Conservation (phyloP, 2,113 vertebrate species). For the Rhombomys opimus region DNA sequence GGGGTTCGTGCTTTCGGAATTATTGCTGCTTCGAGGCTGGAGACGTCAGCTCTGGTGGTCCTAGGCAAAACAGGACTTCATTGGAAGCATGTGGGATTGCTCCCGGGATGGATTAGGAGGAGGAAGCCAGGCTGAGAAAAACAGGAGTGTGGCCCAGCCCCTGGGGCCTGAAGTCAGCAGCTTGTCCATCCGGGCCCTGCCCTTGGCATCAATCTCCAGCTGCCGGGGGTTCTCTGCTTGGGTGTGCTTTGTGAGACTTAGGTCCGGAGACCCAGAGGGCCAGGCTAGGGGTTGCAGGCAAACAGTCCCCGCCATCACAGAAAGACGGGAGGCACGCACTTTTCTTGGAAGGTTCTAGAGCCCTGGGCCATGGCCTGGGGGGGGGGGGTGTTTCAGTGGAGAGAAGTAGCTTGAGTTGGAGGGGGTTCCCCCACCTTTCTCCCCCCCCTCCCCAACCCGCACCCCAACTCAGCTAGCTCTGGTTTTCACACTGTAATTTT, state of each 20-base stretch:
- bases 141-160: background rate
- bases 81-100: background rate
- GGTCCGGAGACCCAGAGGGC: background rate
- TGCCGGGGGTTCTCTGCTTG: background rate
- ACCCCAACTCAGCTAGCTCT: background rate
- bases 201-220: background rate
- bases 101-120: background rate
- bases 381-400: background rate
- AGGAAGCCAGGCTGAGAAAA: background rate
- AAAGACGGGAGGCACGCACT: background rate
- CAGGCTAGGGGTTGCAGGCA: background rate
- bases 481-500: constrained; percentile 77
- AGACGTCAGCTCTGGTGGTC: constrained; percentile 9
- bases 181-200: background rate
- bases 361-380: background rate
- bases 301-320: background rate
- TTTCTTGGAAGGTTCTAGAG: constrained; percentile 31
- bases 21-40: background rate
- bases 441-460: background rate
- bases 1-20: background rate
- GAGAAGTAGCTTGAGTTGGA: background rate
- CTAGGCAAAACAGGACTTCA: background rate
- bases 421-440: constrained; percentile 61
- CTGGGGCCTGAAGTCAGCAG: background rate
- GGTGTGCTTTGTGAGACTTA: background rate